These are phyloP conservation scores for Choristoneura fumiferana DNA, from an alignment of 1,140 invertebrate genomes.

Conservation along the genomic window DNA sequence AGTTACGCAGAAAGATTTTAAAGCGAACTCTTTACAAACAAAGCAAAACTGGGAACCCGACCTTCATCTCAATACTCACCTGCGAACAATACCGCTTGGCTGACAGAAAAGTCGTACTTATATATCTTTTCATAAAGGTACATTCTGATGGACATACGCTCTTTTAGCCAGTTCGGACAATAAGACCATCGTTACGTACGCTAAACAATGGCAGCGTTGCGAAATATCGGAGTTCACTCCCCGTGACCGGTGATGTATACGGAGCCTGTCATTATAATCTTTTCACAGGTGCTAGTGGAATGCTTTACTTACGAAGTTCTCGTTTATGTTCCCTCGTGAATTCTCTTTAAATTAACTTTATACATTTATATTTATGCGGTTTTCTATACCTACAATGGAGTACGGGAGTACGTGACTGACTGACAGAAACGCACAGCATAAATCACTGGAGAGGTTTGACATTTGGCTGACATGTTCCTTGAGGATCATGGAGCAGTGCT, in stretches of 20 bases:
- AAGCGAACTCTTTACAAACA: constrained; percentile 5
- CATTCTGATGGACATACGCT: too few relatives aligned
- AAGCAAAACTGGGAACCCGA: constrained; percentile 6
- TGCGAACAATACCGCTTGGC: constrained; percentile 2
- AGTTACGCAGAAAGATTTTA: constrained; percentile 4
- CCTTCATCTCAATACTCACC: constrained; percentile 17
- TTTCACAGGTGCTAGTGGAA: too few relatives aligned
- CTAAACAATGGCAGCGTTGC: constrained; percentile 11
- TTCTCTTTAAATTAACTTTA: too few relatives aligned
- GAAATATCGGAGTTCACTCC: constrained; percentile 12
- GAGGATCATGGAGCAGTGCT: too few relatives aligned
- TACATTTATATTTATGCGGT: too few relatives aligned
- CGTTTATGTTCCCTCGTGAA: too few relatives aligned
- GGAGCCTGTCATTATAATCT: background rate
- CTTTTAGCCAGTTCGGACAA: constrained; percentile 1
- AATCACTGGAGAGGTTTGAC: too few relatives aligned
- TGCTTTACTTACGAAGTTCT: too few relatives aligned
- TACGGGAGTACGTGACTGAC: too few relatives aligned
- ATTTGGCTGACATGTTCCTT: too few relatives aligned
- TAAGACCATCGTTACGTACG: background rate
- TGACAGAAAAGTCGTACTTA: background rate
- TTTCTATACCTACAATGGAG: too few relatives aligned
- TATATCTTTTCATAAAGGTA: background rate
- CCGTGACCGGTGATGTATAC: constrained; percentile 1
- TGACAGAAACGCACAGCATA: too few relatives aligned